Evolutionary conservation across 1,140 invertebrate genomes (phyloP).

Genomic region (Brachionus manjavacas): DNA sequence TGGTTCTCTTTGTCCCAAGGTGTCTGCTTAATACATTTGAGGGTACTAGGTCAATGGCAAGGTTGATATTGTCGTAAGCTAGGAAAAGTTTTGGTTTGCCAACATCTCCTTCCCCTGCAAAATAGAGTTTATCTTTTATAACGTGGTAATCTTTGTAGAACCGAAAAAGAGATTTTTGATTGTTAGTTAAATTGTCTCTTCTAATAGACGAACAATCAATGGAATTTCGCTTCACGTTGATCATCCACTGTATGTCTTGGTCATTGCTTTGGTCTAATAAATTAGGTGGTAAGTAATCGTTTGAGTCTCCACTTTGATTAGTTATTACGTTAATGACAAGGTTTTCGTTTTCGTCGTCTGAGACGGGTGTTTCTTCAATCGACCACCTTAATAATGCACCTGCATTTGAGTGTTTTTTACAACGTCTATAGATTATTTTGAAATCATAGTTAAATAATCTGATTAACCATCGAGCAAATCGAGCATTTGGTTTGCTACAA

Average conservation of each 20-base stretch:
- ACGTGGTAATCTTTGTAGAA: not conserved
- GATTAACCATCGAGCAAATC: not conserved
- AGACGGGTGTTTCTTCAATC: not conserved
- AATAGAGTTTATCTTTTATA: not conserved
- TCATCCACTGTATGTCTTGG: not conserved
- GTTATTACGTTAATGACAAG: not conserved
- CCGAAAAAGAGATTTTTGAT: not conserved
- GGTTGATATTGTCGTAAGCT: not conserved
- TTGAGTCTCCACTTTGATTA: not conserved
- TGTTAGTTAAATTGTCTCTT: not conserved
- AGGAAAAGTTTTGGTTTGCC: not conserved
- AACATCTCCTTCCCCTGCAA: not conserved
- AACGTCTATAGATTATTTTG: not conserved
- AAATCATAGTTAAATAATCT: not conserved
- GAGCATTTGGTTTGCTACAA: conserved; percentile 40
- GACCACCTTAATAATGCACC: conserved; percentile 44
- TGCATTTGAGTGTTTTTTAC: not conserved
- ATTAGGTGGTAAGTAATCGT: not conserved
- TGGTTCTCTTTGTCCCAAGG: not conserved
- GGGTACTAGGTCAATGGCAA: conserved; percentile 14
- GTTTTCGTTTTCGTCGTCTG: not conserved
- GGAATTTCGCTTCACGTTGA: not conserved
- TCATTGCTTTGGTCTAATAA: not conserved
- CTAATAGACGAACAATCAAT: not conserved
- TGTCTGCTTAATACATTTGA: conserved; percentile 27